Evolutionary conservation across 2,113 vertebrate species (phyloP).

Genomic region (Pantherophis guttatus): DNA sequence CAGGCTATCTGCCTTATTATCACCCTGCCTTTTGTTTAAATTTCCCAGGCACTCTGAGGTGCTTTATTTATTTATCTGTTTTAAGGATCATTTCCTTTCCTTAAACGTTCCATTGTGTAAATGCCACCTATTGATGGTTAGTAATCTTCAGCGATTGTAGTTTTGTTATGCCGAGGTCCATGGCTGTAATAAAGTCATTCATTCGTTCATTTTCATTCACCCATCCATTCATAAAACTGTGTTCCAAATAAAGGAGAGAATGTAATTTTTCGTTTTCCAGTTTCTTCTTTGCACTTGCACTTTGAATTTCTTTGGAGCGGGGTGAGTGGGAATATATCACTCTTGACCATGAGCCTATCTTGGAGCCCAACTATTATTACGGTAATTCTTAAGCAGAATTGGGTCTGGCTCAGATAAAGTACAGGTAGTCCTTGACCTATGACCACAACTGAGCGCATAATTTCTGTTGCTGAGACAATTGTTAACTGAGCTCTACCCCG

Average conservation of each 20-base stretch:
- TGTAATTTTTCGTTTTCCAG: not conserved
- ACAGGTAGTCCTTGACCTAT: too few relatives aligned
- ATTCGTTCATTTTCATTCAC: not conserved
- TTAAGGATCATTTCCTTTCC: not conserved
- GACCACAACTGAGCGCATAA: too few relatives aligned
- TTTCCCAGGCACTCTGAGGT: not conserved
- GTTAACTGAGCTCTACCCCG: too few relatives aligned
- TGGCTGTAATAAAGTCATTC: not conserved
- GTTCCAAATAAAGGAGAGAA: not conserved
- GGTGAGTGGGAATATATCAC: not conserved
- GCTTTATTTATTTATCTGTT: not conserved
- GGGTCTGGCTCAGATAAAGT: not conserved
- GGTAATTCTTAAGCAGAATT: not conserved
- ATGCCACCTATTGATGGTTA: not conserved
- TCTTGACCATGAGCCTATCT: not conserved
- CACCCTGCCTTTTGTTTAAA: not conserved
- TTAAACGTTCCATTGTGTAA: not conserved
- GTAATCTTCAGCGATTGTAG: not conserved
- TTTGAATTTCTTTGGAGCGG: not conserved
- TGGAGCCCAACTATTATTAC: not conserved
- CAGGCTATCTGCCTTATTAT: not conserved
- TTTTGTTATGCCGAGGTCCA: not conserved
- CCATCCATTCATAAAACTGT: not conserved
- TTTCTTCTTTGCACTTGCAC: not conserved
- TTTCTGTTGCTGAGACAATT: too few relatives aligned